Evolutionary conservation across 2,113 vertebrate genomes (phyloP).

Genomic region (Promerops cafer): DNA sequence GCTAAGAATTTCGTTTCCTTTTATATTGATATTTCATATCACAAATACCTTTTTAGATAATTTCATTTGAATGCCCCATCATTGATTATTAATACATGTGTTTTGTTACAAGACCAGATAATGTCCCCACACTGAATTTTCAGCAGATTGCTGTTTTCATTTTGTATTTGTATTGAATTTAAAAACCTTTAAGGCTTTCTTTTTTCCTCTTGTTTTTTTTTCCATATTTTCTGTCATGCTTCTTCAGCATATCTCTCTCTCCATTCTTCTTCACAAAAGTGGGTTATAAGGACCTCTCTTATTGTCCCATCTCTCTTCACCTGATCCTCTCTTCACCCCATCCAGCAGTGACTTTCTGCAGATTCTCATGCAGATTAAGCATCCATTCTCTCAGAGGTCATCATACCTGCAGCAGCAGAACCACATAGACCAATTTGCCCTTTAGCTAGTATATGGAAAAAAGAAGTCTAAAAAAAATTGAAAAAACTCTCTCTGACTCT

Average conservation of each 20-base stretch:
- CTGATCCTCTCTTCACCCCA: too few species aligned
- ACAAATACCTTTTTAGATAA: background rate
- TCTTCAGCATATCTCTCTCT: background rate
- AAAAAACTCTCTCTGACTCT: background rate
- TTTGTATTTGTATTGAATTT: background rate
- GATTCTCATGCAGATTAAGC: background rate
- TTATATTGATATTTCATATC: background rate
- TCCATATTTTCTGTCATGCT: background rate
- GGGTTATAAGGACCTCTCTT: too few species aligned
- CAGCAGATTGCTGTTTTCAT: background rate
- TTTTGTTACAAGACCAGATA: background rate
- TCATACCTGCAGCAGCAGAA: background rate
- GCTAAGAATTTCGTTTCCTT: background rate
- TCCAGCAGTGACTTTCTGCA: background rate
- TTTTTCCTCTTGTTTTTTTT: background rate
- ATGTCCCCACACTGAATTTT: background rate
- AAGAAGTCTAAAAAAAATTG: background rate
- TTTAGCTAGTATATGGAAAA: background rate
- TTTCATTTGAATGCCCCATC: background rate
- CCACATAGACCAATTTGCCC: background rate
- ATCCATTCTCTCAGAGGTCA: too few species aligned
- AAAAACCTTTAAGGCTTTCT: background rate
- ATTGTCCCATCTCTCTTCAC: background rate
- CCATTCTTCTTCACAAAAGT: background rate
- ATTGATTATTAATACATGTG: background rate